Evolutionary conservation across 2,797 vertebrate species (phyloP).

Genomic region (Chloroceryle amazona): DNA sequence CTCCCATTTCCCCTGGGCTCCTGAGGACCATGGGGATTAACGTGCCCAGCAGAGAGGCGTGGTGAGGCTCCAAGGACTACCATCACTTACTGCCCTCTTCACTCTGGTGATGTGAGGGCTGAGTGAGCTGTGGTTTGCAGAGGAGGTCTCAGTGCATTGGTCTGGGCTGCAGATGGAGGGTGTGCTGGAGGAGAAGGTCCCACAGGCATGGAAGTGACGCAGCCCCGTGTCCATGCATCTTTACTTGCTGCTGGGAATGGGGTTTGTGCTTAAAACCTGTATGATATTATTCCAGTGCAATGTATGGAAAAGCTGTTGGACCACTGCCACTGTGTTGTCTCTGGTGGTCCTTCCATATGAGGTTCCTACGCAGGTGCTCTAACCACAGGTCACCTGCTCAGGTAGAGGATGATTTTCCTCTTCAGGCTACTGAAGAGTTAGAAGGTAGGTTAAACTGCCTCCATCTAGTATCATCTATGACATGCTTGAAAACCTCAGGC

Average conservation of each 20-base stretch:
- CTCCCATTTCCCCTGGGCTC: not conserved
- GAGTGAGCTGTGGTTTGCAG: not conserved
- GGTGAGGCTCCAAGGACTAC: not conserved
- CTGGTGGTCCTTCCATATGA: accelerated
- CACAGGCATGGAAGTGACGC: not conserved
- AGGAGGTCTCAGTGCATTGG: not conserved
- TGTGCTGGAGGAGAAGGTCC: not conserved
- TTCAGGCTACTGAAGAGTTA: not conserved
- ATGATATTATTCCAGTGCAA: not conserved
- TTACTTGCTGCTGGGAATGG: not conserved
- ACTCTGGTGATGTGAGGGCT: not conserved
- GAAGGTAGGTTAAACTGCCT: not conserved
- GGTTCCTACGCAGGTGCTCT: not conserved
- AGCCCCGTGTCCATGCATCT: not conserved
- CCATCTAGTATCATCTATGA: not conserved
- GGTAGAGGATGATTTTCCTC: not conserved
- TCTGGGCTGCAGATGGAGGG: not conserved
- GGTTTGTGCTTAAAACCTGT: not conserved
- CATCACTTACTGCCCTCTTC: accelerated
- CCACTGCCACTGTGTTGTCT: accelerated
- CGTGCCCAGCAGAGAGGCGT: accelerated
- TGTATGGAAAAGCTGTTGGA: accelerated
- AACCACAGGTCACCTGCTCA: not conserved
- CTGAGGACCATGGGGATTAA: accelerated
- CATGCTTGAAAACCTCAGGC: not conserved